Evolutionary conservation across 2,113 vertebrate species (phyloP).

Genomic region (Campylomormyrus tamandua): DNA sequence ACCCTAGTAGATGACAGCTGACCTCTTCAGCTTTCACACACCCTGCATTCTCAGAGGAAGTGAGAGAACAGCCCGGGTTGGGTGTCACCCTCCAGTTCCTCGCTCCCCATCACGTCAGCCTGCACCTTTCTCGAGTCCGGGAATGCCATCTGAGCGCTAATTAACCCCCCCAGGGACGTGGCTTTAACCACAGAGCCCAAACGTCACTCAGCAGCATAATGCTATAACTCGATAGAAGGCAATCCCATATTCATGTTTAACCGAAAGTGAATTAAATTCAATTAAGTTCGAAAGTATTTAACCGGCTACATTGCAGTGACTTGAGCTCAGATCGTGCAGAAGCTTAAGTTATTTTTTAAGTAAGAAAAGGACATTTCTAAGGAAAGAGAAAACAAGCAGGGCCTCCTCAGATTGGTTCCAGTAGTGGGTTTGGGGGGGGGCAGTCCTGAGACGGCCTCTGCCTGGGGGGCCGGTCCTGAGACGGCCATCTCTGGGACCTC

Average conservation of each 20-base stretch:
- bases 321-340: background rate
- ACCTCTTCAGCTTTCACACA: background rate
- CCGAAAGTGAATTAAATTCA: background rate
- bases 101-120: background rate
- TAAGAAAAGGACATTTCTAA: background rate
- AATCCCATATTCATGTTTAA: background rate
- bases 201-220: background rate
- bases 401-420: background rate
- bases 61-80: background rate
- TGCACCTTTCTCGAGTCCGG: background rate
- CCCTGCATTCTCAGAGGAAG: background rate
- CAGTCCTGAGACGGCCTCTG: background rate
- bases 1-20: background rate
- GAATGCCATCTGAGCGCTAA: background rate
- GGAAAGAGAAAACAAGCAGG: background rate
- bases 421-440: background rate
- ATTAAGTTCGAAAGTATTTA: background rate
- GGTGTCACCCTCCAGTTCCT: background rate
- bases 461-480: background rate
- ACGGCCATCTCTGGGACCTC: background rate
- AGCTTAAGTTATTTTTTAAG: background rate
- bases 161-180: background rate
- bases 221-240: background rate
- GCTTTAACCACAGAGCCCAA: background rate
- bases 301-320: background rate